Percentiles rank a stretch among this genome's conserved stretches.
Evolutionary conservation across 2,888 invertebrate species (phyloP).

Genomic region (Amaurobius ferox): DNA sequence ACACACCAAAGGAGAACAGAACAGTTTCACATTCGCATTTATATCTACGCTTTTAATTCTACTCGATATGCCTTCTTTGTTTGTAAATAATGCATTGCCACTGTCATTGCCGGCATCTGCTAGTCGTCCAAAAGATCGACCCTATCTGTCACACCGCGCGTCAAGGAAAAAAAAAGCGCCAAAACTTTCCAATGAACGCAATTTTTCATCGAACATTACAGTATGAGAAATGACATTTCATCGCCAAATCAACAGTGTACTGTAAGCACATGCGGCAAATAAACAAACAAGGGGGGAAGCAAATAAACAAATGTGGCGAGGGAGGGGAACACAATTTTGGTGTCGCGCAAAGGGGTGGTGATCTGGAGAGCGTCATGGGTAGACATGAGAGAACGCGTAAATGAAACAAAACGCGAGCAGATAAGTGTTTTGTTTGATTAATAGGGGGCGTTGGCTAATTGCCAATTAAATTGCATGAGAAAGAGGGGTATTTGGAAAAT

Average conservation of each 20-base stretch:
- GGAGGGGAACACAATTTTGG: conserved; percentile 19
- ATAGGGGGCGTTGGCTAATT: conserved; percentile 48
- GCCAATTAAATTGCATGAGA: conserved; percentile 39
- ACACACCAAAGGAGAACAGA: not conserved
- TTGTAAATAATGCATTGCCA: not conserved
- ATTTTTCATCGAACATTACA: not conserved
- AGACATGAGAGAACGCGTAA: not conserved
- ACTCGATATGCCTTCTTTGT: not conserved
- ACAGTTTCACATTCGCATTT: not conserved
- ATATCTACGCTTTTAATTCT: conserved; percentile 4
- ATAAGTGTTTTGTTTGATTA: conserved; percentile 59
- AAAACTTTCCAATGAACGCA: too few relatives aligned
- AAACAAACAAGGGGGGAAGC: not conserved
- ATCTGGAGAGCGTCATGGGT: not conserved
- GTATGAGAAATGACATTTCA: conserved; percentile 21
- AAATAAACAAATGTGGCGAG: conserved; percentile 5
- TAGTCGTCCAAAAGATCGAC: conserved; percentile 14
- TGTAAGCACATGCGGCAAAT: not conserved
- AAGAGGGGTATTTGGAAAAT: not conserved
- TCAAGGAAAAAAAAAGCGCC: not conserved
- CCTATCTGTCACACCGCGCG: not conserved
- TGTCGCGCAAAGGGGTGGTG: conserved; percentile 23
- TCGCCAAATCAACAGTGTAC: conserved; percentile 20
- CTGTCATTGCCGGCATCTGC: conserved; percentile 14
- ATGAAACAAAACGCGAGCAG: conserved; percentile 7